Percentiles rank a stretch among this genome's conserved stretches.
phyloP scores from a whole-genome alignment of 2,113 vertebrate species.

The Calidris pygmaea region DNA sequence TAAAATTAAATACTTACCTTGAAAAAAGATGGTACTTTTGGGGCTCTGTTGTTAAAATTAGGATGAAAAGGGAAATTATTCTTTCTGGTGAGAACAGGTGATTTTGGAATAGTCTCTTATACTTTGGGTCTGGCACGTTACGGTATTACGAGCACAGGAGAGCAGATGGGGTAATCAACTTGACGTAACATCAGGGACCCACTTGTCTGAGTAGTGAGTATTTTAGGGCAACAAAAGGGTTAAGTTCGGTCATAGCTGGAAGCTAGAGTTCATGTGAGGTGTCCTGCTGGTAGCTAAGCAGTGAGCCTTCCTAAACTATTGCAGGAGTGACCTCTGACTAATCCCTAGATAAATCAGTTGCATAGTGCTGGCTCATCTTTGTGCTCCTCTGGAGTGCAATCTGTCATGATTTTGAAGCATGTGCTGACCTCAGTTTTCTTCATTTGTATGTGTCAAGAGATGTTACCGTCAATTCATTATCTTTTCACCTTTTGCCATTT shows the following conservation, averaged over 20 bases:
- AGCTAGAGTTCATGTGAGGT: slow-evolving; percentile 36
- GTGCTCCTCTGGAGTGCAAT: slow-evolving; percentile 12
- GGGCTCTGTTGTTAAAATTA: background rate
- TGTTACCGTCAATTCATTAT: background rate
- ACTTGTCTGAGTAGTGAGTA: background rate
- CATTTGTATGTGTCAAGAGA: background rate
- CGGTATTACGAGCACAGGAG: background rate
- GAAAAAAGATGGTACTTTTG: background rate
- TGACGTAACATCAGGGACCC: background rate
- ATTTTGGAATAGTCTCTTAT: background rate
- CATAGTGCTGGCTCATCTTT: slow-evolving; percentile 58
- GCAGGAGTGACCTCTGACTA: slow-evolving; percentile 21
- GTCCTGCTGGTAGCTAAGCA: slow-evolving; percentile 29
- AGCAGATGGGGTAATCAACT: background rate
- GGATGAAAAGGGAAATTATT: background rate
- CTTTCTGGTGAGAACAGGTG: background rate
- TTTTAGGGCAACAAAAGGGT: background rate
- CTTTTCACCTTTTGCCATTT: slow-evolving; percentile 1
- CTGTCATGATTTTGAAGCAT: slow-evolving; percentile 26
- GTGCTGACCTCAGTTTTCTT: slow-evolving; percentile 25
- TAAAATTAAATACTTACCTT: background rate
- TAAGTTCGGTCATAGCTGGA: background rate
- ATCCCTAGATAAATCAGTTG: slow-evolving; percentile 30
- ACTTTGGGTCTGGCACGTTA: background rate
- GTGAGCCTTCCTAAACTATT: slow-evolving; percentile 17